A percentile compares a stretch with the other conserved stretches of the same genome.
Conservation (phyloP, 2,888 invertebrate species). For the Amorpha juglandis region DNA sequence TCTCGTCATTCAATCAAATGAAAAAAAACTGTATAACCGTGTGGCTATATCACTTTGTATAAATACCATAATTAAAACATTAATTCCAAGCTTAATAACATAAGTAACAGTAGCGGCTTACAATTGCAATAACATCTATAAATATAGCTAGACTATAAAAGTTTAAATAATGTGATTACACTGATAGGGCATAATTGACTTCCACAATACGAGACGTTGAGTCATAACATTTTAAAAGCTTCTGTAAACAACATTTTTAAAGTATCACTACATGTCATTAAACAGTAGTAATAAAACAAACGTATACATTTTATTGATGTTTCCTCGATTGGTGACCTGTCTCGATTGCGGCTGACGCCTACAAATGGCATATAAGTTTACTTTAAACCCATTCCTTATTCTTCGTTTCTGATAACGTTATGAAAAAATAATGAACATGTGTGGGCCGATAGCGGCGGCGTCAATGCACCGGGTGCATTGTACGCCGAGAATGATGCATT, state of each 20-base stretch:
- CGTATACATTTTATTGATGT: slow-evolving; percentile 8
- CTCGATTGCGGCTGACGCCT: slow-evolving; percentile 18
- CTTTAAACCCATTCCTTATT: slow-evolving; percentile 19
- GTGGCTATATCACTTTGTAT: no score
- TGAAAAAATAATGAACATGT: slow-evolving; percentile 67
- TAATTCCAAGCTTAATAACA: no score
- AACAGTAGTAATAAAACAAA: slow-evolving; percentile 12
- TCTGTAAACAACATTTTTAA: not conserved
- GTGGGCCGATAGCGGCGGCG: slow-evolving; percentile 70
- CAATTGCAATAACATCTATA: no score
- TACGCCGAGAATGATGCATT: slow-evolving; percentile 73
- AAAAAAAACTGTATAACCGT: no score
- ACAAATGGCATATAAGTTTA: slow-evolving; percentile 23
- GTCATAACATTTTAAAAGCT: not conserved
- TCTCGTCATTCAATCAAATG: no score
- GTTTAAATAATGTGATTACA: not conserved
- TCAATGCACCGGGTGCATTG: slow-evolving; percentile 73
- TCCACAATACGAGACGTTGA: not conserved
- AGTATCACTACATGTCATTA: not conserved
- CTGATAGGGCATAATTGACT: not conserved
- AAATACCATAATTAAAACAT: no score
- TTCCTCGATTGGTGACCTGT: slow-evolving; percentile 11
- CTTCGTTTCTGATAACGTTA: slow-evolving; percentile 20
- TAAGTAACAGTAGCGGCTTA: no score
- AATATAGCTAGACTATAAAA: not conserved